Percentiles rank a stretch among this genome's conserved stretches.
phyloP scores from a whole-genome alignment of 2,797 vertebrate genomes.

The Centropyge bicolor region DNA sequence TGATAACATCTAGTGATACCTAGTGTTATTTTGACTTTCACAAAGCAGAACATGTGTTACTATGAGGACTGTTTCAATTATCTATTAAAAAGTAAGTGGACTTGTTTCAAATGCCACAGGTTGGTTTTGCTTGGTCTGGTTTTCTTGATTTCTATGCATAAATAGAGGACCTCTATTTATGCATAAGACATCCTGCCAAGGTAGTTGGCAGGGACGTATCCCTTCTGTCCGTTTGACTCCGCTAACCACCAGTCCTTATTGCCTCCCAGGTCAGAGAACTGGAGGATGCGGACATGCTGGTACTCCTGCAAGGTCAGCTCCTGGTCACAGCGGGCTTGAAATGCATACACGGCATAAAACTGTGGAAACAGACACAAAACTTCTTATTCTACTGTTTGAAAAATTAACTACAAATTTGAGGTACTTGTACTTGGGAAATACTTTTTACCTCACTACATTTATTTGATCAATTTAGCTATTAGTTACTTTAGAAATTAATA shows the following conservation, averaged over 20 bases:
- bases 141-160: constrained; percentile 55
- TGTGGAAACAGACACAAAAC: constrained; percentile 71
- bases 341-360: constrained; percentile 97
- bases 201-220: constrained; percentile 97
- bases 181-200: constrained; percentile 98
- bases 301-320: constrained; percentile 96
- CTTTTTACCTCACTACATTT: background rate
- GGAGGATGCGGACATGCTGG: constrained; percentile 92
- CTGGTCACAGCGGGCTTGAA: constrained; percentile 93
- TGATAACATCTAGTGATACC: constrained; percentile 21
- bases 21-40: constrained; percentile 62
- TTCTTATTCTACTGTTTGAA: too few relatives aligned
- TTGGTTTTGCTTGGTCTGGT: background rate
- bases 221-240: constrained; percentile 92
- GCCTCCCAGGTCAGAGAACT: constrained; percentile 93
- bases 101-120: constrained; percentile 29
- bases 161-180: constrained; percentile 71
- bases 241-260: constrained; percentile 99
- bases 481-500: background rate
- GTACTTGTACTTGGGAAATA: background rate
- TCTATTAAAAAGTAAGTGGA: background rate
- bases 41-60: constrained; percentile 28
- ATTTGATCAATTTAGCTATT: background rate
- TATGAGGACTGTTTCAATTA: background rate
- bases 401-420: background rate